phyloP scores from a whole-genome alignment of 2,797 vertebrate genomes.

The Ambastaia sidthimunki region DNA sequence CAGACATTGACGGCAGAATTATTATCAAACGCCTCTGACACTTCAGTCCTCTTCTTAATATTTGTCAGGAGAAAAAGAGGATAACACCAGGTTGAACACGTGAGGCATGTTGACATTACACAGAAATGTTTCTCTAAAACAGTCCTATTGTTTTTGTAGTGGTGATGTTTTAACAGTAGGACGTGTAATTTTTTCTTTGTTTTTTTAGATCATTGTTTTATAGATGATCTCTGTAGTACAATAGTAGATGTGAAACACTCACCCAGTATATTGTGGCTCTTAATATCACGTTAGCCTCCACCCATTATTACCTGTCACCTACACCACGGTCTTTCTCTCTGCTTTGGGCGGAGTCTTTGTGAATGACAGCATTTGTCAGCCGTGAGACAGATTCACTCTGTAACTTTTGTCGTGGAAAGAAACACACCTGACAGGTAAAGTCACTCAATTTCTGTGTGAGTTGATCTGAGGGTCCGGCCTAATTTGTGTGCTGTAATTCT shows the following conservation, averaged over 20 bases:
- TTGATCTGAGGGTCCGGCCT: no score
- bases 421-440: slow-evolving; percentile 31
- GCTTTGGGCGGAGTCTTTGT: not conserved
- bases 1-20: no score
- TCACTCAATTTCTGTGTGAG: no score
- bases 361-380: not conserved
- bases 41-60: no score
- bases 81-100: no score
- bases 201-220: slow-evolving; percentile 72
- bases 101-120: no score
- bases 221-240: not conserved
- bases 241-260: not conserved
- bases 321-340: slow-evolving; percentile 37
- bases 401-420: not conserved
- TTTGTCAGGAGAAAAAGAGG: no score
- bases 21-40: no score
- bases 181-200: not conserved
- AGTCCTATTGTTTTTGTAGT: no score
- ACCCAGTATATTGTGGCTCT: not conserved
- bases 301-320: not conserved
- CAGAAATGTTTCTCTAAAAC: no score
- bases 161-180: no score
- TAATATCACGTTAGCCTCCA: not conserved
- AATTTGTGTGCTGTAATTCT: not conserved
- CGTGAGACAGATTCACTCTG: not conserved